Percentiles rank a stretch among this genome's conserved stretches.
These are phyloP conservation scores for Anhinga rufa DNA, from an alignment of 2,113 vertebrate species.

Conservation along the genomic window DNA sequence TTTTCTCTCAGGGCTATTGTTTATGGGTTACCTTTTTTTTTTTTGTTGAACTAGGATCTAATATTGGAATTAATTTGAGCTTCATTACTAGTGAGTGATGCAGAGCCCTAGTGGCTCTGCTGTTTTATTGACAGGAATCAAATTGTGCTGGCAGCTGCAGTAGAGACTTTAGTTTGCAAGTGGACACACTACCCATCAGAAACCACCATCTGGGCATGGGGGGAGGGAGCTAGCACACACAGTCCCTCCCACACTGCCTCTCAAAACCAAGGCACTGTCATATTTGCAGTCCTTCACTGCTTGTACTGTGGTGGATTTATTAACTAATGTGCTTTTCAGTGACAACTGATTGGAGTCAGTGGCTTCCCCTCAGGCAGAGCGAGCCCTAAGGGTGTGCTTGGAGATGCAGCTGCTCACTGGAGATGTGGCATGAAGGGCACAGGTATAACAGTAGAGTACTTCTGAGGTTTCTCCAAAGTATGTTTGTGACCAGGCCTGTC, in stretches of 20 bases:
- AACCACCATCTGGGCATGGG: not conserved
- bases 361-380: not conserved
- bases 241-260: not conserved
- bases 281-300: not conserved
- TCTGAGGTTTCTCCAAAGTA: not conserved
- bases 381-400: not conserved
- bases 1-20: not conserved
- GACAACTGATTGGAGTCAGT: not conserved
- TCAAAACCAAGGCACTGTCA: not conserved
- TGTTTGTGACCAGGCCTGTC: not conserved
- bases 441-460: not conserved
- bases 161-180: not conserved
- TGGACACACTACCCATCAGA: not conserved
- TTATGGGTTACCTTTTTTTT: not conserved
- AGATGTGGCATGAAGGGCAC: not conserved
- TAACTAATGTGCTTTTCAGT: not conserved
- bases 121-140: not conserved
- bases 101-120: not conserved
- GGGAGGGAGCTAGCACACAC: not conserved
- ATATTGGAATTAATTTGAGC: not conserved
- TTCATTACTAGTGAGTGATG: not conserved
- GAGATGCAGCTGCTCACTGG: not conserved
- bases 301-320: not conserved
- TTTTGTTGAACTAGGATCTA: not conserved
- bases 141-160: not conserved